Base-by-base conservation (phyloP, 2,888 invertebrate genomes). In the Sipha maydis region DNA sequence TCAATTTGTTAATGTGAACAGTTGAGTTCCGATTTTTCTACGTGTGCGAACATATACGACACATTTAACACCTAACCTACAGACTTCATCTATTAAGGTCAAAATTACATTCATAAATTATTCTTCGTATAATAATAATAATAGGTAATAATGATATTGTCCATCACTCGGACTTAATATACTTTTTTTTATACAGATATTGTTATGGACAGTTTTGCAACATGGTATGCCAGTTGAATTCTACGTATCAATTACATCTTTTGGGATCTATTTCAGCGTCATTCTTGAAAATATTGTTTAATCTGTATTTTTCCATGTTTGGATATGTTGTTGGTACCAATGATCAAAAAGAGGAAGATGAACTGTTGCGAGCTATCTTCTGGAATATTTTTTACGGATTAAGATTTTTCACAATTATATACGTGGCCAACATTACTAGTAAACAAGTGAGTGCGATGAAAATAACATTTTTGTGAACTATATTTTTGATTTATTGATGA, bases 231-330 rank as follows among this genome's bases (percentile, higher is more conserved):
- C 79, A 89, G 25, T 73, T 90, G 34, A 90, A 90, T 78, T 85
- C 76, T 25, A 90, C 89, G 78, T 90, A 90, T 34, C 89, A 90
- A 78, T 75, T 90, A 41, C 90, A 90, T 82, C 86, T 90, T 17
- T 79, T 90, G 75, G 83, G 89, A 54, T 84, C 90, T 2, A 83
- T 89, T 67, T 83, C 89, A 3, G 84, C 90, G 3, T 89, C 90
- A 31, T 90, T 90, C 76, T 73, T 90, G 61, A 90, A 89, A 83
- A 80, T 84, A 34, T 82, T 90, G 38, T 90, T 90, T 76, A 90
- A 90, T 78, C 82, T 90, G n/a, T 90, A 90, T 85, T 90, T 90
- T 73, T 80, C 90, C n/a, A 90, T 90, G 90, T 90, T 90, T 69
- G 90, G 90, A 25, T 90, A 90, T 41, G 90, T 90, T 9, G 76